Base-by-base conservation (phyloP, 2,113 vertebrate genomes). In the Neolamprologus modestus region DNA sequence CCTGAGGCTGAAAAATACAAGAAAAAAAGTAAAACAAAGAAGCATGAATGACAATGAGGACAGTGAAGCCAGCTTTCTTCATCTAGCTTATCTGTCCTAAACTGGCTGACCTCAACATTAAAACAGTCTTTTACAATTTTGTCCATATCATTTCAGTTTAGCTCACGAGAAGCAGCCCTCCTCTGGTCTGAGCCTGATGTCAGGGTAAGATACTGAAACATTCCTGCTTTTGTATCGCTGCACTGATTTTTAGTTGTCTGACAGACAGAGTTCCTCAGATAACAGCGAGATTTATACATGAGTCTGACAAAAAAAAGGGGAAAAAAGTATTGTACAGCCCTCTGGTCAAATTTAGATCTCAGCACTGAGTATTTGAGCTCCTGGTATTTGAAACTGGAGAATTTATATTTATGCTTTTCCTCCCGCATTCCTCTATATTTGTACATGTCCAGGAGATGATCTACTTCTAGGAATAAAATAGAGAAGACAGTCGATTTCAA, bases 321-420 rank as follows among this genome's bases (percentile, higher is more conserved):
- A 0, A 0, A 1, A 26, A 24, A 7, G 37, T 26, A 45, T 73
- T 73, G 21, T 1, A 26, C 68, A 17, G 40, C 14, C 40, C 21
- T 73, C 40, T 73, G 40, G 21, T 73, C 68, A 73, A 73, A 73
- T 47, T 47, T 45, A 73, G 21, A 47, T 73, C 68, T 45, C 40
- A 11, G 0, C 14, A 10, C 9, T 47, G 40, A 73, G 21, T 7
- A 11, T 45, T 73, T 73, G 8, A 73, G 14, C 40, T 28, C 21
- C 68, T 26, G 21, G 40, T 73, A 73, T 73, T 28, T 28, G 14
- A 73, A 73, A 73, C 14, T 45, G 68, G 14, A 47, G 40, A 5
- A 26, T 73, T 28, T 47, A 28, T 73, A 26, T 73, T 73, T 17
- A 73, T 28, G 1, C 40, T 3, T 47, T 73, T 28, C 68, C 68